phyloP scores from a whole-genome alignment of 1,140 invertebrate genomes.

The Telenomus remus region DNA sequence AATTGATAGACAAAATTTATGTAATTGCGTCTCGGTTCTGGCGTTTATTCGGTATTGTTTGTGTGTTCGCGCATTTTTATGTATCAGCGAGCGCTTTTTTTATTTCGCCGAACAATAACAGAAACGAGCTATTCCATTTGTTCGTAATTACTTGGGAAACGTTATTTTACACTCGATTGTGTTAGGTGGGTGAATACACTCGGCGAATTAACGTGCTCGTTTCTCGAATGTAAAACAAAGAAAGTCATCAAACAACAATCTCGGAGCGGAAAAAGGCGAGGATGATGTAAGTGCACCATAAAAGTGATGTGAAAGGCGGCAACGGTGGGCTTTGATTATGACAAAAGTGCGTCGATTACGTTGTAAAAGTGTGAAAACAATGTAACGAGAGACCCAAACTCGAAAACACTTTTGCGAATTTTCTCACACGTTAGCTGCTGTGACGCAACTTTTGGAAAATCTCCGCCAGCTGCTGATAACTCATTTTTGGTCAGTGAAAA shows the following conservation, averaged over 20 bases:
- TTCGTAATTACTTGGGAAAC: constrained; percentile 20
- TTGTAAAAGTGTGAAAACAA: constrained; percentile 14
- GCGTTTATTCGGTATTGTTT: too few species aligned
- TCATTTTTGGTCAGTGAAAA: too few species aligned
- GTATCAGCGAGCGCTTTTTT: neutral
- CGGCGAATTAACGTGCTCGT: constrained; percentile 21
- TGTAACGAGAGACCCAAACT: constrained; percentile 24
- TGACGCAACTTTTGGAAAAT: constrained; percentile 36
- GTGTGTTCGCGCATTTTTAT: neutral
- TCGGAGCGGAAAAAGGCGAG: constrained; percentile 28
- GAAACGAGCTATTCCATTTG: constrained; percentile 2
- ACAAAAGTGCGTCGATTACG: constrained; percentile 42
- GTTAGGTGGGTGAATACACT: constrained; percentile 24
- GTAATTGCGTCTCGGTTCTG: too few species aligned
- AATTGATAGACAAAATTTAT: too few species aligned
- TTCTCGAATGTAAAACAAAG: constrained; percentile 23
- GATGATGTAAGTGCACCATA: constrained; percentile 45
- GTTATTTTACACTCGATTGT: constrained; percentile 30
- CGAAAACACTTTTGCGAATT: constrained; percentile 8
- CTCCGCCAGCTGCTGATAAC: neutral
- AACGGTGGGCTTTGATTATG: constrained; percentile 35
- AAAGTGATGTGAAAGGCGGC: constrained; percentile 39
- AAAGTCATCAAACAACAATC: constrained; percentile 30
- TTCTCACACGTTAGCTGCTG: constrained; percentile 14
- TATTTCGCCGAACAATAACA: neutral